Evolutionary conservation across 2,797 vertebrate genomes (phyloP).

Genomic region (Mormyrus hasselquistii): DNA sequence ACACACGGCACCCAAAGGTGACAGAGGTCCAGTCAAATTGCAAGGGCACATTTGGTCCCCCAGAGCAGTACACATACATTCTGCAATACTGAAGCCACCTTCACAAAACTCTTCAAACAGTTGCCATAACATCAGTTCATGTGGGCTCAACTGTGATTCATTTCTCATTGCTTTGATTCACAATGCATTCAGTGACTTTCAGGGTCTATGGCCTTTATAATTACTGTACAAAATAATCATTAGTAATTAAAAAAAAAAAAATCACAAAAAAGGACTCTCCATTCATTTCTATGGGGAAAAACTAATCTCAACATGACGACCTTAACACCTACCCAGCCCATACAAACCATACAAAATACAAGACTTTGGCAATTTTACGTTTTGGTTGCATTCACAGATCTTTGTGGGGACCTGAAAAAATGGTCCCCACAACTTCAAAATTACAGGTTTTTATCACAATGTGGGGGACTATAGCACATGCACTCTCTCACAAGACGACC

Average conservation of each 20-base stretch:
- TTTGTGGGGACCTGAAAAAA: background rate
- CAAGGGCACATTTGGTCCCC: slow-evolving; percentile 50
- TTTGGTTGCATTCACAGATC: background rate
- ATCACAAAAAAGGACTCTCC: background rate
- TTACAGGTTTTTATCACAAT: background rate
- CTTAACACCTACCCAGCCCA: background rate
- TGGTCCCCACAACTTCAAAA: background rate
- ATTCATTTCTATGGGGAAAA: background rate
- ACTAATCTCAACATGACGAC: background rate
- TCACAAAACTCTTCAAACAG: background rate
- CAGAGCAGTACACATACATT: slow-evolving; percentile 36
- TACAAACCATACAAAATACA: background rate
- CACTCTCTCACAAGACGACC: too few species aligned
- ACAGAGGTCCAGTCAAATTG: slow-evolving; percentile 28
- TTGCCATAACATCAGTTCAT: background rate
- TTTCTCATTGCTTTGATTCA: background rate
- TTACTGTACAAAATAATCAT: background rate
- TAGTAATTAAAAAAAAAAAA: background rate
- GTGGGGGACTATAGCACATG: too few species aligned
- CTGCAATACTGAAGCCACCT: background rate
- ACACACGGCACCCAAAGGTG: background rate
- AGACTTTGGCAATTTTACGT: background rate
- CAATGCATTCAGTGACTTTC: background rate
- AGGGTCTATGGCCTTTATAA: background rate
- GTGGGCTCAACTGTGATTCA: background rate